Conservation (phyloP, 2,888 invertebrate genomes). For the Apoda limacodes region DNA sequence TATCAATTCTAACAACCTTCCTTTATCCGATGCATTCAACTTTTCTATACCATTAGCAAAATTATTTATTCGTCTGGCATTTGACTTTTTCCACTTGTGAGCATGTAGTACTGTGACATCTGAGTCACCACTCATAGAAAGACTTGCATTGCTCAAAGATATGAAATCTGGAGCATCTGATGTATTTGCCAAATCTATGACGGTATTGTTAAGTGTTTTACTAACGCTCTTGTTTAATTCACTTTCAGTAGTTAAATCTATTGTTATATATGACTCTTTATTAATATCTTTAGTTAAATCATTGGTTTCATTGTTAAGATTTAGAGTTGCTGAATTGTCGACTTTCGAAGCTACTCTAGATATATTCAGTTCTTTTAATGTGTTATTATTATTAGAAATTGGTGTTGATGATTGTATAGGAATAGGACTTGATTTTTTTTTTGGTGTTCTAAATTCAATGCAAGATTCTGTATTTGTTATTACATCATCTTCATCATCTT, state of each 20-base stretch:
- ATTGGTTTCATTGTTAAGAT: constrained; percentile 23
- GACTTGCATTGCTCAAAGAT: constrained; percentile 27
- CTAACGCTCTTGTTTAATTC: constrained; percentile 10
- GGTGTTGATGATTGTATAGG: constrained; percentile 42
- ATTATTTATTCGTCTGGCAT: constrained; percentile 26
- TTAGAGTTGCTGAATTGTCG: constrained; percentile 18
- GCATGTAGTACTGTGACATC: constrained; percentile 40
- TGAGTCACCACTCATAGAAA: constrained; percentile 45
- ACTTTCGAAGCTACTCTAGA: constrained; percentile 1
- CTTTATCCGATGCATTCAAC: constrained; percentile 36
- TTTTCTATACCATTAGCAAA: constrained; percentile 41
- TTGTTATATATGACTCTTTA: constrained; percentile 40
- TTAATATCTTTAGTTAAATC: constrained; percentile 41
- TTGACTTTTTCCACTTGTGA: constrained; percentile 17
- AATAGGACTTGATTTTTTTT: constrained; percentile 10
- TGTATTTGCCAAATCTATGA: constrained; percentile 36
- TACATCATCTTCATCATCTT: not conserved
- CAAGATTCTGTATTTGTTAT: not conserved
- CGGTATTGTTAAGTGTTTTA: constrained; percentile 19
- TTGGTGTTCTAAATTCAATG: constrained; percentile 19
- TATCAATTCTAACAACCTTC: constrained; percentile 38
- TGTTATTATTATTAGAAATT: constrained; percentile 9
- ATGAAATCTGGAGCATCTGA: constrained; percentile 30
- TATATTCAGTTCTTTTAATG: constrained; percentile 12
- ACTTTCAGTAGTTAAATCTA: constrained; percentile 41